Percentiles rank a stretch among this genome's conserved stretches.
Evolutionary conservation across 2,797 vertebrate species (phyloP).

Genomic region (Aulostomus chinensis): DNA sequence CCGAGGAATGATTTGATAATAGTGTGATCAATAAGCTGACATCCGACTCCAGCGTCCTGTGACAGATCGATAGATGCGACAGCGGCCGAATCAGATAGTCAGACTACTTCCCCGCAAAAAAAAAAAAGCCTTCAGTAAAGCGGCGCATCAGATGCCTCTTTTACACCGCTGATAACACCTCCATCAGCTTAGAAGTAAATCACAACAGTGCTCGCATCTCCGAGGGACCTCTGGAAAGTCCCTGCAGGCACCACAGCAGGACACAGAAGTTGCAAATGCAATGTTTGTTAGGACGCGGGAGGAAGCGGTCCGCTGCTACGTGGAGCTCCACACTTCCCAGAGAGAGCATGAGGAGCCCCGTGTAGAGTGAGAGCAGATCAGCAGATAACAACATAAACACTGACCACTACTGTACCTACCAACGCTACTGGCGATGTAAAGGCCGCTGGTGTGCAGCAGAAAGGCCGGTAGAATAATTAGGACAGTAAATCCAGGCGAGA

Average conservation of each 20-base stretch:
- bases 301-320: slow-evolving; percentile 17
- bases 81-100: slow-evolving; percentile 62
- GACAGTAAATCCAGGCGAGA: slow-evolving; percentile 81
- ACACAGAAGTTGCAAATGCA: slow-evolving; percentile 64
- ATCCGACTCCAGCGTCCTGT: slow-evolving; percentile 72
- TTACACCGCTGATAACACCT: slow-evolving; percentile 35
- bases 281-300: slow-evolving; percentile 19
- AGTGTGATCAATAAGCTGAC: slow-evolving; percentile 72
- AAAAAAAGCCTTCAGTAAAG: slow-evolving; percentile 31
- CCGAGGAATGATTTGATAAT: slow-evolving; percentile 62
- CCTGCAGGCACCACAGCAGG: slow-evolving; percentile 39
- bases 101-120: slow-evolving; percentile 44
- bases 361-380: slow-evolving; percentile 47
- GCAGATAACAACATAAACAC: slow-evolving; percentile 69
- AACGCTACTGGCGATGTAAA: slow-evolving; percentile 86
- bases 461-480: slow-evolving; percentile 81
- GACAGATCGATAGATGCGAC: slow-evolving; percentile 76
- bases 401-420: slow-evolving; percentile 74
- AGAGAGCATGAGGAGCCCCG: slow-evolving; percentile 36
- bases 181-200: slow-evolving; percentile 13
- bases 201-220: slow-evolving; percentile 33
- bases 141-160: slow-evolving; percentile 43
- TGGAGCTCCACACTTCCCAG: slow-evolving; percentile 31
- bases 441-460: slow-evolving; percentile 83
- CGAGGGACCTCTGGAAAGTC: slow-evolving; percentile 43